phyloP scores from a whole-genome alignment of 2,113 vertebrate genomes.

The Oncorhynchus mykiss region DNA sequence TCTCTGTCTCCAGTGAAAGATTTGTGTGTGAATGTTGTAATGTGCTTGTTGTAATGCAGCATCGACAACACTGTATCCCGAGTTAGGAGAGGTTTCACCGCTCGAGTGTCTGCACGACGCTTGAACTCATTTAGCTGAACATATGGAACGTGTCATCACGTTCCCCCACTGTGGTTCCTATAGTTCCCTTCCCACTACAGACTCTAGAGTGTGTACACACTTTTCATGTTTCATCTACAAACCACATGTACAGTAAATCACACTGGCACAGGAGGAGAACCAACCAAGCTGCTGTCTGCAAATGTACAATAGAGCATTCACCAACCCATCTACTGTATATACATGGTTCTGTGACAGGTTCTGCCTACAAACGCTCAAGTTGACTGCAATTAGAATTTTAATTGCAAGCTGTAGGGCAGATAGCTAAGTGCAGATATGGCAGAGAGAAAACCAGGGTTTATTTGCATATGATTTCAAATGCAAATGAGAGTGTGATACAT shows the following conservation, averaged over 20 bases:
- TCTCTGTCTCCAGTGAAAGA: neutral
- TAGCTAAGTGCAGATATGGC: neutral
- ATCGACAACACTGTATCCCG: slow-evolving; percentile 38
- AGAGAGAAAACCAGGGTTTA: neutral
- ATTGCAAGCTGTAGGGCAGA: neutral
- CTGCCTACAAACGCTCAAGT: slow-evolving; percentile 7
- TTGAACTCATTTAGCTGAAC: slow-evolving; percentile 57
- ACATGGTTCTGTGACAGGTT: slow-evolving; percentile 21
- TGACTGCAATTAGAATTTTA: slow-evolving; percentile 34
- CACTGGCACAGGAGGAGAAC: slow-evolving; percentile 28
- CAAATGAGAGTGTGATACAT: neutral
- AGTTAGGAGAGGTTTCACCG: slow-evolving; percentile 50
- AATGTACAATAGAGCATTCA: slow-evolving; percentile 30
- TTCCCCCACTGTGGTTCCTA: slow-evolving; percentile 41
- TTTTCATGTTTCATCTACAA: slow-evolving; percentile 25
- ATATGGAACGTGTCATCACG: slow-evolving; percentile 56
- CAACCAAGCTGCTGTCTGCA: slow-evolving; percentile 14
- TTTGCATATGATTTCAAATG: neutral
- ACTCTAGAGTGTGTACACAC: slow-evolving; percentile 20
- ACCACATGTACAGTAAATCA: slow-evolving; percentile 33
- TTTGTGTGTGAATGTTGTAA: neutral
- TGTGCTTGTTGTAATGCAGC: slow-evolving; percentile 41
- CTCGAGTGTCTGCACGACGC: slow-evolving; percentile 43
- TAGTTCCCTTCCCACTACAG: too few species aligned
- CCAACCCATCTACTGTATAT: slow-evolving; percentile 16